Evolutionary conservation across 2,888 invertebrate species (phyloP), one percentile per base, ranked within the genome.

Genomic region (Stenurella melanura): DNA sequence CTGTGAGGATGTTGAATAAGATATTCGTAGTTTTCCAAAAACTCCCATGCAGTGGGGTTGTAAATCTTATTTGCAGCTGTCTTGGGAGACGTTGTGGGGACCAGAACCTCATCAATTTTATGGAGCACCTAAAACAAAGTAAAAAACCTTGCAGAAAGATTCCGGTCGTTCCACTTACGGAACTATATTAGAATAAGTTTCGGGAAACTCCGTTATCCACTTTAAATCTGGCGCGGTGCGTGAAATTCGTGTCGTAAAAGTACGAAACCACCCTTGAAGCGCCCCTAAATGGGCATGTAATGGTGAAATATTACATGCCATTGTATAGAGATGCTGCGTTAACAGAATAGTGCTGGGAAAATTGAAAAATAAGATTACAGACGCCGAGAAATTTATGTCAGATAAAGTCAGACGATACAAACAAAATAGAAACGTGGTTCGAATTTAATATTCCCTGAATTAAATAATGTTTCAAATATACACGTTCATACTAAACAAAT

Each of bases 81-180:
- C 74, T 92, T 91, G 17, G 92, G 91, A 0, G 94, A 92, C 83
- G 93, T 92, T 6, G 96, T 93, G 0, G 97, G 97, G 83, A 95
- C 93, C 78, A 97, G 90, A 34, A 97, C 96, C 89, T 96, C 95
- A 87, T 96, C 96, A 87, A 97, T 96, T 85, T 96, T 94, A 89
- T 97, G 96, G 82, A 97, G 92, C 17, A 96, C 94, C 96, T 97
- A 89, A 18, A 90, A 90, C 75, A 80, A 78, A 78, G 56, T 63
- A 19, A 64, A 64, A 74, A 64, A 61, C 68, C 50, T 54, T 63
- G 72, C 68, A 75, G 56, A 54, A 57, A 66, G 61, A 61, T 74
- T 66, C 66, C 56, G 21, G 38, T 61, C 34, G 15, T 38, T 42
- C 18, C 10, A 19, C 30, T 57, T 70, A 15, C 60, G 18, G 19